Conservation (phyloP, 1,140 invertebrate species). For the Drosophila simulans region DNA sequence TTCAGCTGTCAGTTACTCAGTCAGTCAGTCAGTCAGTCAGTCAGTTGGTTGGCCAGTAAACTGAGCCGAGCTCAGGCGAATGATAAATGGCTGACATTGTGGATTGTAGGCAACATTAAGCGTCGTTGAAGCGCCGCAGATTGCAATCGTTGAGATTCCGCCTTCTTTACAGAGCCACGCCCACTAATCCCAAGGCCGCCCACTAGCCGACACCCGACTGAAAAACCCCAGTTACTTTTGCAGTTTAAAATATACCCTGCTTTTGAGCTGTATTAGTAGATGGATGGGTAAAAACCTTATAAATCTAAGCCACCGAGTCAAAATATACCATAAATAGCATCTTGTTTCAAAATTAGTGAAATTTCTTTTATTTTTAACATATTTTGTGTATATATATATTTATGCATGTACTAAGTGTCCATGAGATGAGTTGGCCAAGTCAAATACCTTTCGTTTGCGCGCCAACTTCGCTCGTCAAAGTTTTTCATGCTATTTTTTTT, state of each 20-base stretch:
- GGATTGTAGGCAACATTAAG: slow-evolving; percentile 77
- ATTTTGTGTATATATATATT: neutral
- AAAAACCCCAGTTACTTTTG: slow-evolving; percentile 1
- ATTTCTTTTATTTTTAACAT: neutral
- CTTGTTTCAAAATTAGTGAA: neutral
- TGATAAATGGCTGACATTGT: slow-evolving; percentile 78
- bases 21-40: slow-evolving; percentile 17
- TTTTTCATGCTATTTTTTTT: slow-evolving; percentile 15
- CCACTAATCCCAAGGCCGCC: slow-evolving; percentile 10
- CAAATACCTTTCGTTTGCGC: slow-evolving; percentile 1
- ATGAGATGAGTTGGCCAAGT: neutral
- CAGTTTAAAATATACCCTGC: slow-evolving; percentile 1
- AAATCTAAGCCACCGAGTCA: no score
- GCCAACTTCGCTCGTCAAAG: slow-evolving; percentile 44
- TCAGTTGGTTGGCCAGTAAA: slow-evolving; percentile 21
- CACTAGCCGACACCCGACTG: slow-evolving; percentile 3
- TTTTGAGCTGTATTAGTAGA: neutral
- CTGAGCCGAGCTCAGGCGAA: slow-evolving; percentile 53
- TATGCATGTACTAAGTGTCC: neutral
- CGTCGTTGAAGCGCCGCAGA: slow-evolving; percentile 73
- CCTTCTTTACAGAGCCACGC: neutral
- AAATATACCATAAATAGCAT: no score
- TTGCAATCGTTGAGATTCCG: slow-evolving; percentile 65
- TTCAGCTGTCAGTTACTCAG: slow-evolving; percentile 26
- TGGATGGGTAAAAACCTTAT: no score